These are phyloP conservation scores for Hestina assimilis DNA, from an alignment of 1,140 invertebrate species.

Conservation along the genomic window DNA sequence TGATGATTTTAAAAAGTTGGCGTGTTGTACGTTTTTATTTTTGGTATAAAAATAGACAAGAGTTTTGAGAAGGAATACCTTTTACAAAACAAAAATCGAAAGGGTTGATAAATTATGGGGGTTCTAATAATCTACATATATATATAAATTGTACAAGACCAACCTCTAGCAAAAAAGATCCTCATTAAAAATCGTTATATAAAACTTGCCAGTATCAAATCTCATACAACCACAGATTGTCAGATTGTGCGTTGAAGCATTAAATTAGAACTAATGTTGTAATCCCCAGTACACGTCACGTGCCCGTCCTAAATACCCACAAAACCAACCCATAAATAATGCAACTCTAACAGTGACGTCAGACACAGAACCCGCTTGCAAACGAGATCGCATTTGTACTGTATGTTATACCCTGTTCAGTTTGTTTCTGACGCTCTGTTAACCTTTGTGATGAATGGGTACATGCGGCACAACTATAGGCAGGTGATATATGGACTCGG, in stretches of 20 bases:
- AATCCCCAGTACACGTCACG: constrained; percentile 16
- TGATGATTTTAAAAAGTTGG: too few relatives aligned
- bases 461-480: constrained; percentile 1
- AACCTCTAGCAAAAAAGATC: too few relatives aligned
- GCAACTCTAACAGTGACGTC: constrained; percentile 54
- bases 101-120: too few relatives aligned
- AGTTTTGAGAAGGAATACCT: too few relatives aligned
- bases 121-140: too few relatives aligned
- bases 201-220: too few relatives aligned
- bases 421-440: constrained; percentile 49
- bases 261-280: constrained; percentile 16
- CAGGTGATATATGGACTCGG: constrained; percentile 6
- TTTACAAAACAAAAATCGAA: too few relatives aligned
- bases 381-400: constrained; percentile 55
- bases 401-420: constrained; percentile 45
- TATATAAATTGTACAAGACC: too few relatives aligned
- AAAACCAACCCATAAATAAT: constrained; percentile 57
- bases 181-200: too few relatives aligned
- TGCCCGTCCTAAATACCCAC: constrained; percentile 40
- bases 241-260: background rate
- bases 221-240: background rate
- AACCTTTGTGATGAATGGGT: constrained; percentile 45
- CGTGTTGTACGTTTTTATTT: too few relatives aligned
- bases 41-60: too few relatives aligned
- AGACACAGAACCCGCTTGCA: constrained; percentile 52